Conservation (phyloP, 2,888 invertebrate genomes). For the Julus scanicus region DNA sequence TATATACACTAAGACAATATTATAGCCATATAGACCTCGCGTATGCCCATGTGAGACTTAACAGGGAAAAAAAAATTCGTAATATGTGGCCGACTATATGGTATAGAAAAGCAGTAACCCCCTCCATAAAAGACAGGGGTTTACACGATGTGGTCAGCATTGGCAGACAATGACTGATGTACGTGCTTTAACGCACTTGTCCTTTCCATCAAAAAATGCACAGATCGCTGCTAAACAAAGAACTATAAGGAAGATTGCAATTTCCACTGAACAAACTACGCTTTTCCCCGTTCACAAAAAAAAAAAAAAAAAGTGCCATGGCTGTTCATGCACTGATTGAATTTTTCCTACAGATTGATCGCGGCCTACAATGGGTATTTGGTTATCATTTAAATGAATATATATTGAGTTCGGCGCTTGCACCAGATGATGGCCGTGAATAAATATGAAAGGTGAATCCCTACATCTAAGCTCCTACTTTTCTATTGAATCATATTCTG, state of each 20-base stretch:
- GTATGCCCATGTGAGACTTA: constrained; percentile 15
- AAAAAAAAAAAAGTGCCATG: not conserved
- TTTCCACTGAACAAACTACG: constrained; percentile 28
- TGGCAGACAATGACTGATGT: constrained; percentile 33
- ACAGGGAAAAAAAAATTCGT: not conserved
- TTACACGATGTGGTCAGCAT: constrained; percentile 15
- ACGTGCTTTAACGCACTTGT: constrained; percentile 33
- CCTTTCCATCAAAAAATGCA: constrained; percentile 33
- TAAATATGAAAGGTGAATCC: constrained; percentile 33
- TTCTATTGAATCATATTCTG: constrained; percentile 24
- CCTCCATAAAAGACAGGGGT: constrained; percentile 28
- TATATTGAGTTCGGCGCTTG: constrained; percentile 33
- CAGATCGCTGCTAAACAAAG: constrained; percentile 28
- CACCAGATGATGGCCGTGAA: constrained; percentile 33
- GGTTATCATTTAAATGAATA: constrained; percentile 33
- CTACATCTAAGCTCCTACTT: constrained; percentile 28
- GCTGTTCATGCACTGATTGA: constrained; percentile 33
- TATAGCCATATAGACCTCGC: not conserved
- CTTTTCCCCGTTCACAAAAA: constrained; percentile 23
- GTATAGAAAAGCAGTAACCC: constrained; percentile 7
- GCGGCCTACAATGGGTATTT: constrained; percentile 33
- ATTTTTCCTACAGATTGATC: constrained; percentile 33
- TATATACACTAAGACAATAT: constrained; percentile 27
- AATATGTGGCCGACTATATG: not conserved
- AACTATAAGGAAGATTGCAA: constrained; percentile 27